Evolutionary conservation across 2,797 vertebrate genomes (phyloP).

Genomic region (Naso thynnoides): DNA sequence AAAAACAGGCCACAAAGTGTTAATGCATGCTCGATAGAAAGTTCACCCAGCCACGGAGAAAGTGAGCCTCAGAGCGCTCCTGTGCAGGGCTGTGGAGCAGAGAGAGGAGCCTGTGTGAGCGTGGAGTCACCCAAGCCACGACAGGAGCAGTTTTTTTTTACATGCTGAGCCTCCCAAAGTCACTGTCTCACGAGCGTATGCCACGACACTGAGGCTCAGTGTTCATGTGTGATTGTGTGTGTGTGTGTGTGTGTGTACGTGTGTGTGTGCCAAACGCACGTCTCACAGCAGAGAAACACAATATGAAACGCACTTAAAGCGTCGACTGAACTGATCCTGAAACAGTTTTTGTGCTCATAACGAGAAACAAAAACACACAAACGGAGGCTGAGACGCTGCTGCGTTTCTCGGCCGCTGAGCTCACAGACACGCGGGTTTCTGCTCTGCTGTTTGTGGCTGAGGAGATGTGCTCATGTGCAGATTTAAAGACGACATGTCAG

Average conservation of each 20-base stretch:
- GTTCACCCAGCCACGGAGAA: slow-evolving; percentile 59
- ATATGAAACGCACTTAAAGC: slow-evolving; percentile 27
- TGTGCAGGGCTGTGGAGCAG: slow-evolving; percentile 22
- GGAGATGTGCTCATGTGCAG: neutral
- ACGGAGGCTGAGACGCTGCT: slow-evolving; percentile 25
- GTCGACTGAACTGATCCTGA: neutral
- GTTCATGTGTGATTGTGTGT: slow-evolving; percentile 7
- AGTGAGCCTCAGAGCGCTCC: slow-evolving; percentile 47
- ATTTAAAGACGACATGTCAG: slow-evolving; percentile 1
- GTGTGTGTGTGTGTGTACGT: neutral
- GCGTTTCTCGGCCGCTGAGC: slow-evolving; percentile 52
- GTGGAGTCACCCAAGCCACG: slow-evolving; percentile 23
- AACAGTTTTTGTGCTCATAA: neutral
- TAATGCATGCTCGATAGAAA: slow-evolving; percentile 65
- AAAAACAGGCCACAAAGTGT: slow-evolving; percentile 77
- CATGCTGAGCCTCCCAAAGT: slow-evolving; percentile 57
- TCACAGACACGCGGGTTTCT: slow-evolving; percentile 11
- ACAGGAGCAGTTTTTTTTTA: slow-evolving; percentile 31
- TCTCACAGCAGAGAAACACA: slow-evolving; percentile 17
- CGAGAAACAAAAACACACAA: slow-evolving; percentile 21
- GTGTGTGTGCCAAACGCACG: slow-evolving; percentile 39
- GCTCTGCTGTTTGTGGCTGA: neutral
- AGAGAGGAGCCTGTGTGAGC: slow-evolving; percentile 10
- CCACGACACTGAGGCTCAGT: slow-evolving; percentile 54
- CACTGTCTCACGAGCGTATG: slow-evolving; percentile 62